Evolutionary conservation across 2,888 invertebrate species (phyloP).

Genomic region (Herminia tarsipennalis): DNA sequence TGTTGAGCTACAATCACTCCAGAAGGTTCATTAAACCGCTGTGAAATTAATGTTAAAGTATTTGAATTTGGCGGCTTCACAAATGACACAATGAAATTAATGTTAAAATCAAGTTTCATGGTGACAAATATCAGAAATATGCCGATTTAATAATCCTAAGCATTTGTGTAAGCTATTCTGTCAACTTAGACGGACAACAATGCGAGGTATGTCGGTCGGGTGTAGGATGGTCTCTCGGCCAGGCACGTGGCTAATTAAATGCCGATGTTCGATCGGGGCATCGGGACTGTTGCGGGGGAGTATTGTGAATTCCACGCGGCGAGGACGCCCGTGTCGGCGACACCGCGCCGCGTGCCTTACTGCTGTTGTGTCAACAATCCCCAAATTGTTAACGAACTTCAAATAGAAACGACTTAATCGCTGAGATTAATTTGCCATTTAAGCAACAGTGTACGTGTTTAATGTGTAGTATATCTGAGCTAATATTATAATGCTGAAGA

Average conservation of each 20-base stretch:
- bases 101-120: not conserved
- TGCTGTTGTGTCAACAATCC: constrained; percentile 60
- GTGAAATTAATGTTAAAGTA: not conserved
- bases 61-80: not conserved
- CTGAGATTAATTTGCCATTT: constrained; percentile 17
- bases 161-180: constrained; percentile 67
- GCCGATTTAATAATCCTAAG: constrained; percentile 52
- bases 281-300: constrained; percentile 53
- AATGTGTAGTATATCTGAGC: too few species aligned
- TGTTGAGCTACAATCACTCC: constrained; percentile 14
- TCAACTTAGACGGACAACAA: constrained; percentile 70
- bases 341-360: constrained; percentile 64
- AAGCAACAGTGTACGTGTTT: not conserved
- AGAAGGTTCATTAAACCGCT: not conserved
- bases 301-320: constrained; percentile 66
- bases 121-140: constrained; percentile 1
- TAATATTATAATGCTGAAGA: too few species aligned
- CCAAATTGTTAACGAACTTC: constrained; percentile 69
- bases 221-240: constrained; percentile 58
- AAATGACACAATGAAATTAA: not conserved
- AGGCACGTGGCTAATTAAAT: constrained; percentile 84
- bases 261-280: constrained; percentile 65
- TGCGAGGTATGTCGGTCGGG: constrained; percentile 68
- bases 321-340: constrained; percentile 51
- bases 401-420: constrained; percentile 33